Percentiles rank a stretch among this genome's conserved stretches.
Conservation (phyloP, 1,140 invertebrate genomes). For the Papilio xuthus region DNA sequence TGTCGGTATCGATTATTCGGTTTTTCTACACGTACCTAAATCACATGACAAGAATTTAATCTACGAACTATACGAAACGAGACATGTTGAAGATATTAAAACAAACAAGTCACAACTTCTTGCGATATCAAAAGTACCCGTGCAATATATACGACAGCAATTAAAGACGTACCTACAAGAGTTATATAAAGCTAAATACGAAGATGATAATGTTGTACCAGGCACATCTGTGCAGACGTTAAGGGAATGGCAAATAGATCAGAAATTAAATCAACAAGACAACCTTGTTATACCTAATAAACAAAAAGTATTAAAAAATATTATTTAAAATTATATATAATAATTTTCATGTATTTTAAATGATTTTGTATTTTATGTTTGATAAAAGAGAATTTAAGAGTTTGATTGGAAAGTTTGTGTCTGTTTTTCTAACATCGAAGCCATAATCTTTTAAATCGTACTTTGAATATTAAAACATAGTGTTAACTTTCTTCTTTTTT, state of each 20-base stretch:
- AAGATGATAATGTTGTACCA: constrained; percentile 60
- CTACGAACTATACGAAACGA: constrained; percentile 70
- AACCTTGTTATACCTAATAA: constrained; percentile 43
- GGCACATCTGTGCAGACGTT: constrained; percentile 65
- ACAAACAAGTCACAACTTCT: constrained; percentile 58
- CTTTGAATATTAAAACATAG: too few species aligned
- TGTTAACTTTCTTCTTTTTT: too few species aligned
- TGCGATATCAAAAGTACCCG: constrained; percentile 67
- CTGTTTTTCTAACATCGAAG: too few species aligned
- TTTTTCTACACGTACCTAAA: constrained; percentile 61
- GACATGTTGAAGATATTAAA: constrained; percentile 50
- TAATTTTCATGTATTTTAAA: too few species aligned
- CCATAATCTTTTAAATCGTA: too few species aligned
- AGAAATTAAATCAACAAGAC: constrained; percentile 47
- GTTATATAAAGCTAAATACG: constrained; percentile 65
- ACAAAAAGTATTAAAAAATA: constrained; percentile 47
- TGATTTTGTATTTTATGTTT: too few species aligned
- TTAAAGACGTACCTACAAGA: constrained; percentile 61
- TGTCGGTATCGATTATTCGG: constrained; percentile 65
- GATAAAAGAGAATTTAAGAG: too few species aligned
- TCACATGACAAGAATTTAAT: constrained; percentile 64
- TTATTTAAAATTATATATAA: constrained; percentile 38
- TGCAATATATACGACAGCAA: constrained; percentile 67
- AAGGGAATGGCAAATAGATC: constrained; percentile 72
- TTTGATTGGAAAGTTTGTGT: too few species aligned